Conservation (phyloP, 2,797 vertebrate species). For the Acipenser ruthenus region DNA sequence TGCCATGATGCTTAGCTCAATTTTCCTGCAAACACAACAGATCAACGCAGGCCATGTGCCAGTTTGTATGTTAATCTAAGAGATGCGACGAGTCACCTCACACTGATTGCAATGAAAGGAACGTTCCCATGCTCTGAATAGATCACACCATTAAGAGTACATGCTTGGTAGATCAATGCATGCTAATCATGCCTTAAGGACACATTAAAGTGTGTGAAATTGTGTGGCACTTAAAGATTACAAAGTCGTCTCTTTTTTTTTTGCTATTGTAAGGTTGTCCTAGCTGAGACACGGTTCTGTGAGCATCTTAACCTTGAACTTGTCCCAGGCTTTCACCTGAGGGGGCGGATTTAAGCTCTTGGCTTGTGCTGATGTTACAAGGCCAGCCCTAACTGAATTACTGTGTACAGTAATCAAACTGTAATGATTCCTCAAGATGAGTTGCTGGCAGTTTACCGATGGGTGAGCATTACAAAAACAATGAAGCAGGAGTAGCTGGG, state of each 20-base stretch:
- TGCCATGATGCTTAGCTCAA: constrained; percentile 28
- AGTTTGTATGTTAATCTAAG: constrained; percentile 58
- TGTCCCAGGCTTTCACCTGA: constrained; percentile 22
- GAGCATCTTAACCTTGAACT: constrained; percentile 25
- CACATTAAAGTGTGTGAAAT: constrained; percentile 32
- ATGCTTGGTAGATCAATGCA: constrained; percentile 27
- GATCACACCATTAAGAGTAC: constrained; percentile 33
- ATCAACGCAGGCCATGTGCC: neutral
- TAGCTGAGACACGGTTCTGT: neutral
- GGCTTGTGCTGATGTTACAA: no score
- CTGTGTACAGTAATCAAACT: no score
- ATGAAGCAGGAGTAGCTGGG: no score
- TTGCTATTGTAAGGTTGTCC: constrained; percentile 30
- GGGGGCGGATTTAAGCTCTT: neutral
- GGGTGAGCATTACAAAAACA: no score
- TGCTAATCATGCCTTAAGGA: constrained; percentile 30
- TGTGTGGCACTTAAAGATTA: constrained; percentile 18
- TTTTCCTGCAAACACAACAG: constrained; percentile 34
- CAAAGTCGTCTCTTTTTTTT: constrained; percentile 10
- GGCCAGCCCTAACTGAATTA: no score
- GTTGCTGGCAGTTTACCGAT: no score
- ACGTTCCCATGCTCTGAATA: constrained; percentile 60
- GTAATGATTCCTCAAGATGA: no score
- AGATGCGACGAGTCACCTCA: constrained; percentile 38
- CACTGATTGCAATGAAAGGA: constrained; percentile 48